These are phyloP conservation scores for Eledona agricola DNA, from an alignment of 2,888 invertebrate genomes.

Conservation along the genomic window DNA sequence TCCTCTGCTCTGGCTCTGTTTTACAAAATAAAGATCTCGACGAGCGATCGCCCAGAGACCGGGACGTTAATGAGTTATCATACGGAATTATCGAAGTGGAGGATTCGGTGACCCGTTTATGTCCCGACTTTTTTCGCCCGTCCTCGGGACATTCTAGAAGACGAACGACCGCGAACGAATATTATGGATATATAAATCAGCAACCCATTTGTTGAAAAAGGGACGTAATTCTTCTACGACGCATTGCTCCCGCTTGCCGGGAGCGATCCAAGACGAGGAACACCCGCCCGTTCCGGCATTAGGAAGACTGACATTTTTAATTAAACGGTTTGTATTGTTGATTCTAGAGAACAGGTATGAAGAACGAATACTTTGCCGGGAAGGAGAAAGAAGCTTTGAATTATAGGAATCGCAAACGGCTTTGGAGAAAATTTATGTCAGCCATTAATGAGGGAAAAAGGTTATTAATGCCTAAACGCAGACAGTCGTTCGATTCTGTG, in stretches of 20 bases:
- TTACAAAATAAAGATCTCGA: slow-evolving; percentile 36
- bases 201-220: slow-evolving; percentile 21
- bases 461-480: slow-evolving; percentile 38
- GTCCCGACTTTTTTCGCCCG: slow-evolving; percentile 3
- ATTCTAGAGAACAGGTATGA: slow-evolving; percentile 8
- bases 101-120: slow-evolving; percentile 27
- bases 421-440: slow-evolving; percentile 35
- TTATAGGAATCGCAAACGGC: slow-evolving; percentile 30
- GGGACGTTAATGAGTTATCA: slow-evolving; percentile 36
- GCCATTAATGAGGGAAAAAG: slow-evolving; percentile 31
- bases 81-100: slow-evolving; percentile 31
- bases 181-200: slow-evolving; percentile 32
- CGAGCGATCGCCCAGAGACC: slow-evolving; percentile 30
- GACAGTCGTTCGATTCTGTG: slow-evolving; percentile 36
- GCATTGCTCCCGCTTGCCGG: slow-evolving; percentile 30
- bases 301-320: slow-evolving; percentile 20
- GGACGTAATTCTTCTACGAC: slow-evolving; percentile 32
- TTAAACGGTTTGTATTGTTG: too few relatives aligned
- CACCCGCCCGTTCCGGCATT: slow-evolving; percentile 26
- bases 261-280: slow-evolving; percentile 35
- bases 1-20: slow-evolving; percentile 32
- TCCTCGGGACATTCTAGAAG: slow-evolving; percentile 14
- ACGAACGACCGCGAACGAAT: slow-evolving; percentile 21
- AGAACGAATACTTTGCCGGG: slow-evolving; percentile 20
- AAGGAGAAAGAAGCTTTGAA: slow-evolving; percentile 28